These are phyloP conservation scores for Vimba vimba DNA, from an alignment of 2,113 vertebrate genomes.

Conservation along the genomic window DNA sequence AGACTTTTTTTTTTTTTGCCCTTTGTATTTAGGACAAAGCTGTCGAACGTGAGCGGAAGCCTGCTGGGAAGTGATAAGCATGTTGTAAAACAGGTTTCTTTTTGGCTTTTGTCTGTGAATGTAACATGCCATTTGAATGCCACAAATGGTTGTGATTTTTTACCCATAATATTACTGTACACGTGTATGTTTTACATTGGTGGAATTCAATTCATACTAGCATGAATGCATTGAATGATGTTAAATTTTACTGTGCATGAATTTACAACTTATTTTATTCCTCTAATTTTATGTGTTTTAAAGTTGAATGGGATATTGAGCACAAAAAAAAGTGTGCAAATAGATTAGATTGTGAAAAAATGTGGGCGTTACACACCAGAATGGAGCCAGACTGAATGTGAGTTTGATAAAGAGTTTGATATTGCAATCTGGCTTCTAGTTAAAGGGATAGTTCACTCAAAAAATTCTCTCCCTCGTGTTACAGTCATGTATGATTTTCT, in stretches of 20 bases:
- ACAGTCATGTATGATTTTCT: background rate
- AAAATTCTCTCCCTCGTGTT: background rate
- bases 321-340: background rate
- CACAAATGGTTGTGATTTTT: constrained; percentile 31
- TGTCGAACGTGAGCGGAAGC: background rate
- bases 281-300: background rate
- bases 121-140: constrained; percentile 1
- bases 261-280: background rate
- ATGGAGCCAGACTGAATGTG: background rate
- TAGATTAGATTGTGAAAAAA: background rate
- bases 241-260: background rate
- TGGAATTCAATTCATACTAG: background rate
- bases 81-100: constrained; percentile 27
- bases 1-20: no score
- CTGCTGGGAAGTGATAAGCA: background rate
- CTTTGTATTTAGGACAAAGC: background rate
- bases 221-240: background rate
- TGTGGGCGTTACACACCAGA: background rate
- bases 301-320: background rate
- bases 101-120: background rate
- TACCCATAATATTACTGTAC: background rate
- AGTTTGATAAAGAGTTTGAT: background rate
- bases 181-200: background rate
- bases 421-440: background rate
- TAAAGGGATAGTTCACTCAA: background rate